phyloP scores from a whole-genome alignment of 2,797 vertebrate species.

The Poecilia gillii region DNA sequence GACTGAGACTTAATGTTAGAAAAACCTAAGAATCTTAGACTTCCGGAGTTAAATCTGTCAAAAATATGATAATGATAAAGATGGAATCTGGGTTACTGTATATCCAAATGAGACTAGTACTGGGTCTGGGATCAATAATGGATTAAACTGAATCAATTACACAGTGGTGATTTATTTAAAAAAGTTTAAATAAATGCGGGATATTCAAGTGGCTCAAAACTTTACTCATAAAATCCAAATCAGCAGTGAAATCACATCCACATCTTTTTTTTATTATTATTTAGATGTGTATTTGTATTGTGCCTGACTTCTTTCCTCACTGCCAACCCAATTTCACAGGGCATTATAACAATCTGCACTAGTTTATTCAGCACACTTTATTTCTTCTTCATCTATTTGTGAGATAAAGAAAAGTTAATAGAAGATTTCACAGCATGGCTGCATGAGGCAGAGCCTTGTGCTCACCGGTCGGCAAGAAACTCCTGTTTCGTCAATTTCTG shows the following conservation, averaged over 20 bases:
- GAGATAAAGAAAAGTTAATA: slow-evolving; percentile 21
- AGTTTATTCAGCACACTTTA: slow-evolving; percentile 32
- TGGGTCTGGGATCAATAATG: not conserved
- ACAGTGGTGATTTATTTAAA: not conserved
- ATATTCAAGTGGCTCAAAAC: not conserved
- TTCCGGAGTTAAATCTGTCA: not conserved
- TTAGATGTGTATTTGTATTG: not conserved
- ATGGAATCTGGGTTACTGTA: not conserved
- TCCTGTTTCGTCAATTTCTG: slow-evolving; percentile 48
- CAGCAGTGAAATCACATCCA: not conserved
- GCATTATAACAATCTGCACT: slow-evolving; percentile 29
- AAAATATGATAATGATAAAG: not conserved
- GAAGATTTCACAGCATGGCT: slow-evolving; percentile 53
- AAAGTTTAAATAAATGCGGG: not conserved
- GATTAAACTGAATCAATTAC: not conserved
- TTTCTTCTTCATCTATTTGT: slow-evolving; percentile 38
- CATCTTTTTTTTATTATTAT: not conserved
- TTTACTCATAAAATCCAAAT: not conserved
- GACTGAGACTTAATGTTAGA: not conserved
- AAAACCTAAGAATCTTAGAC: not conserved
- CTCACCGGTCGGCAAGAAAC: slow-evolving; percentile 23
- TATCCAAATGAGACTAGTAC: not conserved
- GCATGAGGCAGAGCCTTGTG: slow-evolving; percentile 28
- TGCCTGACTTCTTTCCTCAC: not conserved
- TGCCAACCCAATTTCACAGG: slow-evolving; percentile 12